A percentile compares a stretch with the other conserved stretches of the same genome.
Evolutionary conservation across 2,888 invertebrate genomes (phyloP).

Genomic region (Mythimna impura): DNA sequence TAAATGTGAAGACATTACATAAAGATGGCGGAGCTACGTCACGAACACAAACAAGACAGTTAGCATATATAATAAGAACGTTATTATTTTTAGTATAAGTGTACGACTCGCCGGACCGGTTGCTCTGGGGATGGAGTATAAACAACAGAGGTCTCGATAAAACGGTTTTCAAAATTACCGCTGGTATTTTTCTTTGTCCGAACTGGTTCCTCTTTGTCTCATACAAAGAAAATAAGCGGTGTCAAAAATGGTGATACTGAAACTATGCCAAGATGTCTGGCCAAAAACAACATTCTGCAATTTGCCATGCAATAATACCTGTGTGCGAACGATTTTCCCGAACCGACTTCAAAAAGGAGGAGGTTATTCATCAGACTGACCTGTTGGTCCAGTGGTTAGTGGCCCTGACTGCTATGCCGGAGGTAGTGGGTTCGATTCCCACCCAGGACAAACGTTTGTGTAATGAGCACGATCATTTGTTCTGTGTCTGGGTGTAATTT

Average conservation of each 20-base stretch:
- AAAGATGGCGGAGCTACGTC: slow-evolving; percentile 55
- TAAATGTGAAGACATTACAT: slow-evolving; percentile 38
- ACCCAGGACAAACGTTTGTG: no score
- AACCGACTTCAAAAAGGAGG: no score
- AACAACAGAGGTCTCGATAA: slow-evolving; percentile 16
- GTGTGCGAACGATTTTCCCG: neutral
- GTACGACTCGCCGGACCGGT: slow-evolving; percentile 35
- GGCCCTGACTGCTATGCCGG: no score
- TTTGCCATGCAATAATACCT: neutral
- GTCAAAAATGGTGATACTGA: neutral
- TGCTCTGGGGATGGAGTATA: slow-evolving; percentile 17
- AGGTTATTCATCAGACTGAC: no score
- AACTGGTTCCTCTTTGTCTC: neutral
- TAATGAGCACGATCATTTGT: no score
- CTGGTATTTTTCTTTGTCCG: slow-evolving; percentile 28
- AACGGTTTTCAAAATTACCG: slow-evolving; percentile 32
- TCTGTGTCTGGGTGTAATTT: no score
- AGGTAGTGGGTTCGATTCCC: no score
- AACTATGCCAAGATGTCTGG: slow-evolving; percentile 9
- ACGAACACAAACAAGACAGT: slow-evolving; percentile 73
- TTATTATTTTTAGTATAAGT: slow-evolving; percentile 67
- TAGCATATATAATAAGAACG: slow-evolving; percentile 72
- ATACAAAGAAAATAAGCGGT: neutral
- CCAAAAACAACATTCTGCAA: slow-evolving; percentile 18
- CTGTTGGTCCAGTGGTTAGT: no score